These are phyloP conservation scores for Herminia tarsipennalis DNA, from an alignment of 2,888 invertebrate species.

Conservation along the genomic window DNA sequence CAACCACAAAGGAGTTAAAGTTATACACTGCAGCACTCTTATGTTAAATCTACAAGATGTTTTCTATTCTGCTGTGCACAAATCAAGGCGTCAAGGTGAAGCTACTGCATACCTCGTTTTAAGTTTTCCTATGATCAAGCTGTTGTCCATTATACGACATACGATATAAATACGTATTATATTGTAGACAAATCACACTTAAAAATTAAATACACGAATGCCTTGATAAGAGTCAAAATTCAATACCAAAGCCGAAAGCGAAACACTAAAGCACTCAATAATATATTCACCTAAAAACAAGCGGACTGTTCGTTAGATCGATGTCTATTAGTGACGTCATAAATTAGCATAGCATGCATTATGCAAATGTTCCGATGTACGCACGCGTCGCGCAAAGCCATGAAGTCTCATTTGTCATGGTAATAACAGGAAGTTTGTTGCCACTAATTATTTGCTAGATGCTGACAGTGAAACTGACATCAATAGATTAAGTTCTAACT, in stretches of 20 bases:
- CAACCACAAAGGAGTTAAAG: too few species aligned
- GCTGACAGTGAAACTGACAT: conserved; percentile 23
- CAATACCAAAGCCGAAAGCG: not conserved
- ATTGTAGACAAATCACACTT: too few species aligned
- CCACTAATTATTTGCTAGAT: conserved; percentile 42
- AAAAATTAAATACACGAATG: too few species aligned
- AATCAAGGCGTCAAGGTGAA: too few species aligned
- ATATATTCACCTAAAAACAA: conserved; percentile 10
- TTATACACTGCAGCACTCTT: too few species aligned
- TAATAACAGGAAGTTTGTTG: conserved; percentile 65
- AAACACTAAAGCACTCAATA: conserved; percentile 7
- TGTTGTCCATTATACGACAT: too few species aligned
- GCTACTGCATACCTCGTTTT: too few species aligned
- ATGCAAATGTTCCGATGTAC: conserved; percentile 54
- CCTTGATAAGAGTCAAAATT: too few species aligned
- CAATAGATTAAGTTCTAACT: conserved; percentile 38
- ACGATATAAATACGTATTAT: too few species aligned
- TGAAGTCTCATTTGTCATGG: conserved; percentile 68
- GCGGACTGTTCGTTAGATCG: conserved; percentile 39
- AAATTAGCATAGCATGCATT: conserved; percentile 57
- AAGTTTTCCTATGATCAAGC: too few species aligned
- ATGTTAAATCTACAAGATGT: too few species aligned
- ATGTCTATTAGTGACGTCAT: conserved; percentile 53
- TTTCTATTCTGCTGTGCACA: too few species aligned
- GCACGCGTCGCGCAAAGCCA: conserved; percentile 47